Evolutionary conservation across 2,113 vertebrate genomes (phyloP).

Genomic region (Hymenochirus boettgeri): DNA sequence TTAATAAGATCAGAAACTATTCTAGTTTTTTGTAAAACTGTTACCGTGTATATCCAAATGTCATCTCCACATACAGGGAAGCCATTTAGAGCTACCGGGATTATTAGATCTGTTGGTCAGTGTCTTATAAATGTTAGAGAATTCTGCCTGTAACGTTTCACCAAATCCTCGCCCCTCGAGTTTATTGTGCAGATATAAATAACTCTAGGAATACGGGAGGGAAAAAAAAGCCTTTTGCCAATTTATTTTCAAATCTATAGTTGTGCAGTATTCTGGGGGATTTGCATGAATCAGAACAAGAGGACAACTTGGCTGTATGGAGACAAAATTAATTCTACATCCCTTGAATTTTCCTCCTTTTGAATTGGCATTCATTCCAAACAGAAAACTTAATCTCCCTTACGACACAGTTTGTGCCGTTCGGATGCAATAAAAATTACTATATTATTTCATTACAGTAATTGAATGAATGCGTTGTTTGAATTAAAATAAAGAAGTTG

Average conservation of each 20-base stretch:
- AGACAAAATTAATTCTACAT: conserved; percentile 52
- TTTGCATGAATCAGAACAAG: conserved; percentile 62
- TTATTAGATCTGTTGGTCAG: conserved; percentile 12
- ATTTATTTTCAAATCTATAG: conserved; percentile 65
- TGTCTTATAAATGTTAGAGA: conserved; percentile 19
- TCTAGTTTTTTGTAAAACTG: too few relatives aligned
- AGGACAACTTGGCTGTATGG: conserved; percentile 51
- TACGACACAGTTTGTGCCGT: too few relatives aligned
- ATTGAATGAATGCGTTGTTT: too few relatives aligned
- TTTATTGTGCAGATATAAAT: conserved; percentile 3
- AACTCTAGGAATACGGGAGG: not conserved
- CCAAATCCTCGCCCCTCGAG: not conserved
- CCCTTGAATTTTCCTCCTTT: conserved; percentile 43
- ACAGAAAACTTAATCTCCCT: too few relatives aligned
- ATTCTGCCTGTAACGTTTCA: not conserved
- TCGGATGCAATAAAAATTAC: too few relatives aligned
- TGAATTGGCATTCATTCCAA: too few relatives aligned
- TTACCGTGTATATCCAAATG: too few relatives aligned
- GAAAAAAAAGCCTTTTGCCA: conserved; percentile 34
- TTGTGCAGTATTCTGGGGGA: conserved; percentile 53
- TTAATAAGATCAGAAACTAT: not conserved
- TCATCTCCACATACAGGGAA: not conserved
- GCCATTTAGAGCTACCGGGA: conserved; percentile 15
- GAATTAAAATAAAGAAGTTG: too few relatives aligned
- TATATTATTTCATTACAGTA: too few relatives aligned